Evolutionary conservation across 2,888 invertebrate species (phyloP).

Genomic region (Hirtodrosophila alboralis): DNA sequence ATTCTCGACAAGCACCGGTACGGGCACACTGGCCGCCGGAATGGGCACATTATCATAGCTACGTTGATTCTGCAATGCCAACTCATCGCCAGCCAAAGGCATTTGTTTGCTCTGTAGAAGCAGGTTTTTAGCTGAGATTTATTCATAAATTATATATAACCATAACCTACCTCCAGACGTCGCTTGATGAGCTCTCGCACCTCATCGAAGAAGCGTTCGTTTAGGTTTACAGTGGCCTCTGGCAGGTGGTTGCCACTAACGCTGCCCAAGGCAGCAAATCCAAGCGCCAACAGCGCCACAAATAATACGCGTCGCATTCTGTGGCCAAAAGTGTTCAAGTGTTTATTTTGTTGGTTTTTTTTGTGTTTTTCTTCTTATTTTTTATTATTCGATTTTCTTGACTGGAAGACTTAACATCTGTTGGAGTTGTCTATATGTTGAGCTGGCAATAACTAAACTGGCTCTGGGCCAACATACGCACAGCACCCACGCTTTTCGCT

Average conservation of each 20-base stretch:
- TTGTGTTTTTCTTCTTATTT: slow-evolving; percentile 16
- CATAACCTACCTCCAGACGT: slow-evolving; percentile 79
- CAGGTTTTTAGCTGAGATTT: not conserved
- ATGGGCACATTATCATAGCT: slow-evolving; percentile 68
- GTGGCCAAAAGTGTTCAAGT: not conserved
- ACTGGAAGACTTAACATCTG: slow-evolving; percentile 63
- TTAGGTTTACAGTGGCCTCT: slow-evolving; percentile 66
- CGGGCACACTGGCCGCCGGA: slow-evolving; percentile 82
- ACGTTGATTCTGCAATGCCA: slow-evolving; percentile 58
- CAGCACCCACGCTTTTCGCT: slow-evolving; percentile 69
- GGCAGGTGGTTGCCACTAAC: slow-evolving; percentile 69
- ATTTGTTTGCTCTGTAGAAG: slow-evolving; percentile 48
- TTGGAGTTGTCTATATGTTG: slow-evolving; percentile 75
- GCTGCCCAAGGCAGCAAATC: slow-evolving; percentile 10
- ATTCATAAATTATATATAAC: too few relatives aligned
- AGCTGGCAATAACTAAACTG: slow-evolving; percentile 69
- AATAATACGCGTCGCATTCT: slow-evolving; percentile 48
- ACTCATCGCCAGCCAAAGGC: slow-evolving; percentile 58
- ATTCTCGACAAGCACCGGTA: slow-evolving; percentile 88
- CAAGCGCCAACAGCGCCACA: slow-evolving; percentile 50
- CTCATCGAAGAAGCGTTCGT: slow-evolving; percentile 85
- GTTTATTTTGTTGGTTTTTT: not conserved
- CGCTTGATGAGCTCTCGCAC: slow-evolving; percentile 85
- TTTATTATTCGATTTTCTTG: slow-evolving; percentile 42
- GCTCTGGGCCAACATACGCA: slow-evolving; percentile 54